phyloP scores from a whole-genome alignment of 2,888 invertebrate genomes.

The Dynastes tityus region DNA sequence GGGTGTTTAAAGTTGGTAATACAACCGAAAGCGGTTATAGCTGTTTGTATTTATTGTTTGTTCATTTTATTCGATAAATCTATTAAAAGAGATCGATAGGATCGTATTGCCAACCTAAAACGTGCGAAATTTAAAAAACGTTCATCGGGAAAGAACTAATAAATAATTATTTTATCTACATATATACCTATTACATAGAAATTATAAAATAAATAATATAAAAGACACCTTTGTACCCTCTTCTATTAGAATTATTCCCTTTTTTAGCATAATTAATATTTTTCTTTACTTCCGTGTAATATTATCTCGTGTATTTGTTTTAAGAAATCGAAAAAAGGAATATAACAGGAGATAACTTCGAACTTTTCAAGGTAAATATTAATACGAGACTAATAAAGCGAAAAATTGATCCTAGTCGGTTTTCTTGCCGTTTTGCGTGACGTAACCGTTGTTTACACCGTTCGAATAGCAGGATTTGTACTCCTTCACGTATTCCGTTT shows the following conservation, averaged over 20 bases:
- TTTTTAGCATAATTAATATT: slow-evolving; percentile 27
- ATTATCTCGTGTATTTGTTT: too few relatives aligned
- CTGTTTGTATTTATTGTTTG: too few relatives aligned
- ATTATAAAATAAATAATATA: slow-evolving; percentile 24
- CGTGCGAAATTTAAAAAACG: too few relatives aligned
- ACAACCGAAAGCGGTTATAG: too few relatives aligned
- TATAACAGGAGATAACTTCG: slow-evolving; percentile 2
- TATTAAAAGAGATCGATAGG: too few relatives aligned
- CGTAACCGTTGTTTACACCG: slow-evolving; percentile 77
- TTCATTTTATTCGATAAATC: too few relatives aligned
- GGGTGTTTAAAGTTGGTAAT: too few relatives aligned
- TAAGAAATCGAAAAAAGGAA: slow-evolving; percentile 10
- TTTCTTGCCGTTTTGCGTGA: slow-evolving; percentile 67
- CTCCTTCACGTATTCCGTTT: slow-evolving; percentile 73
- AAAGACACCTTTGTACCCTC: slow-evolving; percentile 18
- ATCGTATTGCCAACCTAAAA: too few relatives aligned
- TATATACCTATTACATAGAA: slow-evolving; percentile 30
- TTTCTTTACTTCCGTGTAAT: background rate
- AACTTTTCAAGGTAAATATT: background rate
- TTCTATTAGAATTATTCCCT: slow-evolving; percentile 10
- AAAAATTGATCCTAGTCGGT: slow-evolving; percentile 54
- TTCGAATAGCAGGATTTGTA: slow-evolving; percentile 78
- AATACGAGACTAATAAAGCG: slow-evolving; percentile 10
- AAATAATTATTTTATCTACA: slow-evolving; percentile 44
- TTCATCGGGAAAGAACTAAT: slow-evolving; percentile 34